Evolutionary conservation across 2,888 invertebrate species (phyloP).

Genomic region (Calliphora vomitoria): DNA sequence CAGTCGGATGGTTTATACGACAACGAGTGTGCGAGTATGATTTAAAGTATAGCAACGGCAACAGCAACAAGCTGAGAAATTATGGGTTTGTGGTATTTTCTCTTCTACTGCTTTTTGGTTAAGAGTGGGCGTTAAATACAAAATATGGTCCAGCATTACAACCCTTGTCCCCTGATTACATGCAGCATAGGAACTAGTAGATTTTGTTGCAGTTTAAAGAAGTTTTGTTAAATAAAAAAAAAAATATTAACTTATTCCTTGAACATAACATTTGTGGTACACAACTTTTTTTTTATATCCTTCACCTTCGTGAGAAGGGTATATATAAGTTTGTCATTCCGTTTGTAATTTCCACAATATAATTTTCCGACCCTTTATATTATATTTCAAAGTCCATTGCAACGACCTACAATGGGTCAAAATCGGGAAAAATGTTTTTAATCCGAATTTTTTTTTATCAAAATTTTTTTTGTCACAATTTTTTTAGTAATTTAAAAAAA

Average conservation of each 20-base stretch:
- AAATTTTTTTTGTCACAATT: too few relatives aligned
- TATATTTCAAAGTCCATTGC: too few relatives aligned
- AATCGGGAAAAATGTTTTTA: too few relatives aligned
- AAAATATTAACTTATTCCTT: constrained; percentile 70
- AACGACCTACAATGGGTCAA: too few relatives aligned
- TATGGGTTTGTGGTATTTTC: constrained; percentile 16
- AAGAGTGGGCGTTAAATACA: constrained; percentile 3
- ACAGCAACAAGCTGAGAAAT: constrained; percentile 35
- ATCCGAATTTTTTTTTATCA: too few relatives aligned
- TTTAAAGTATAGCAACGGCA: constrained; percentile 51
- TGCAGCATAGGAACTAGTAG: not conserved
- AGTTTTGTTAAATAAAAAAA: constrained; percentile 61
- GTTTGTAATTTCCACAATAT: too few relatives aligned
- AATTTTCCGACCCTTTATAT: too few relatives aligned
- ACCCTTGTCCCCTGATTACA: constrained; percentile 26
- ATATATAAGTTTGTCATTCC: too few relatives aligned
- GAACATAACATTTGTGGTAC: constrained; percentile 62
- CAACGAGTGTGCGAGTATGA: constrained; percentile 37
- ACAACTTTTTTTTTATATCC: too few relatives aligned
- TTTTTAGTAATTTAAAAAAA: too few relatives aligned
- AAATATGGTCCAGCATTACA: constrained; percentile 36
- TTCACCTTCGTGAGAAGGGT: too few relatives aligned
- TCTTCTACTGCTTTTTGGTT: not conserved
- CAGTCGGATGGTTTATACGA: not conserved
- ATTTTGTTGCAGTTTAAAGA: constrained; percentile 55